Evolutionary conservation across 2,888 invertebrate genomes (phyloP), one percentile per base, ranked within the genome.

Genomic region (Malacosoma neustria): DNA sequence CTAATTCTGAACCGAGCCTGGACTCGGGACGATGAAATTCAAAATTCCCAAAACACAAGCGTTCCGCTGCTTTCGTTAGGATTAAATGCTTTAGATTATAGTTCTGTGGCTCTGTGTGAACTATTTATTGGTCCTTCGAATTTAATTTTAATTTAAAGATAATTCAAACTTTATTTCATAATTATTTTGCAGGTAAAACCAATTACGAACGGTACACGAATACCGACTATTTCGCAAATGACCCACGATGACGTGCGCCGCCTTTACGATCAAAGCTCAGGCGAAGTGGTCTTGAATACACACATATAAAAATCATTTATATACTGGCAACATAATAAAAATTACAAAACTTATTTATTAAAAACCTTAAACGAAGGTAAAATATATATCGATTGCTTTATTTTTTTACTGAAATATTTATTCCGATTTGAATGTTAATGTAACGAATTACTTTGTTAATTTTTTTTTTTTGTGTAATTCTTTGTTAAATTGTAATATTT

Each of bases 171-270:
- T 13, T 7, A 13, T 11, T 22, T 33, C 5, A 31, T 15, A 31
- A 9, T 30, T 11, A 29, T 35, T 35, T 52, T 52, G 0, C 59
- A 85, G 85, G 67, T 85, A 29, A 82, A 74, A 37, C 82, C 85
- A 14, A 42, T 72, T 3, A 71, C 57, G 46, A 73, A 58, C 53
- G 51, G 57, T 11, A 34, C 69, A 0, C 72, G 67, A 39, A 64
- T 85, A 31, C 70, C 80, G 1, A 77, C 81, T 0, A 70, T 85
- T 6, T 82, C 85, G 0, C 75, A 80, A 39, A 61, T 81, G 63
- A 75, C 81, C 0, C 81, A 80, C 37, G 81, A 85, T 30, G 72
- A 81, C 39, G 76, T 79, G 6, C 57, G 72, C 11, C 57, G 72
- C 1, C 61, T 85, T n/a, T 82, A 82, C 51, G 80, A 72, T n/a